Evolutionary conservation across 2,888 invertebrate genomes (phyloP), one percentile per base, ranked within the genome.

Genomic region (Oxytorus armatus): DNA sequence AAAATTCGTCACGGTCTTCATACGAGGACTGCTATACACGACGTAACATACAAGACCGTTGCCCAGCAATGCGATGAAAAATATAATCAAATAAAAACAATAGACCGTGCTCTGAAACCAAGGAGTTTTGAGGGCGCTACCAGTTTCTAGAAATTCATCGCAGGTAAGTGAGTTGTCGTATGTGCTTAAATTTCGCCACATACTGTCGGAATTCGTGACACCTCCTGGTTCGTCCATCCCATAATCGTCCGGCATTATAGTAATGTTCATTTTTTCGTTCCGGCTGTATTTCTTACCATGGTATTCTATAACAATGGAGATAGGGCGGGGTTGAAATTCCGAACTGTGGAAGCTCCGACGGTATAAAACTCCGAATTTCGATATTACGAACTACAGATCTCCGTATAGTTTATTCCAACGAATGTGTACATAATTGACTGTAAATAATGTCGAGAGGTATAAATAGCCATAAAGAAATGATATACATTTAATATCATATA

Each of bases 1-100:
- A 92, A 95, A 97, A 92, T 98, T 98, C 49, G 98, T 98, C 1
- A 98, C 97, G 0, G 97, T 98, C 86, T 96, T 94, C 97, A 98
- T 98, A 44, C 96, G 94, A 0, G 96, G 96, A 11, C 96, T 96
- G 2, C 95, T 95, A 83, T 96, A 93, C 0, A 98, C 97, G 23
- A 98, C 96, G 91, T 96, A 97, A 91, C 97, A 97, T 21, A 98
- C 97, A 59, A 96, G 93, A 65, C 95, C 95, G 88, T 96, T 96
- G 14, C 96, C 97, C 4, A 95, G 86, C 10, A 96, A 91, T 0
- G 96, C 95, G 53, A 95, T 93, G 11, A 96, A 90, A 86, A 96
- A 96, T 77, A 97, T 95, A 39, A 94, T 92, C 79, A 94, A 93
- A 92, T 97, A 97, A 92, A 96, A 94, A 44, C 95, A 90, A 89